A percentile compares a stretch with the other conserved stretches of the same genome.
Conservation (phyloP, 53 echinoderm and acorn worm genomes). For the Holothuria leucospilota region DNA sequence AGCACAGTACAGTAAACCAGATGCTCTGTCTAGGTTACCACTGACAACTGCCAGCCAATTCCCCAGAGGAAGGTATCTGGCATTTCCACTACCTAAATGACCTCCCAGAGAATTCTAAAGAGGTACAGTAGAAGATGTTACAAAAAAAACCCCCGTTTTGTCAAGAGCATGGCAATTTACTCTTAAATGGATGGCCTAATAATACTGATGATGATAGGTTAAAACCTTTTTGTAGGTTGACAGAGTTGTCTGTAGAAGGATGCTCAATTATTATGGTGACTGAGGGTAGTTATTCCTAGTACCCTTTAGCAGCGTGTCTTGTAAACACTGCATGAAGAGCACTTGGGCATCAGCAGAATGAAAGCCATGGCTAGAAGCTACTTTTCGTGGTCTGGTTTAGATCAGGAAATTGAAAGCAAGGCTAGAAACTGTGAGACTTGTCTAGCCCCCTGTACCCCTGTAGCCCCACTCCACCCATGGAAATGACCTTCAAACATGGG, state of each 20-base stretch:
- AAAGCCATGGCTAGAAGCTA: conserved; percentile 39
- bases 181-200: conserved; percentile 59
- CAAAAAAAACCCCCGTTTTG: conserved; percentile 53
- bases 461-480: background rate
- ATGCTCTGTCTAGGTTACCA: conserved; percentile 55
- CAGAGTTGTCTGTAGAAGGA: conserved; percentile 48
- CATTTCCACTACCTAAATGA: conserved; percentile 49
- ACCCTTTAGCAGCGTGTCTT: background rate
- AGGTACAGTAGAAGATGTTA: conserved; percentile 48
- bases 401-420: background rate
- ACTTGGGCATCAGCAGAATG: too few relatives aligned
- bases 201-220: too few relatives aligned
- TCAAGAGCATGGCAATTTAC: conserved; percentile 44
- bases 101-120: conserved; percentile 53
- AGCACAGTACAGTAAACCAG: conserved; percentile 48
- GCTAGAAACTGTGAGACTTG: conserved; percentile 16
- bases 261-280: conserved; percentile 55
- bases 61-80: conserved; percentile 21
- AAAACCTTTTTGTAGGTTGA: too few relatives aligned
- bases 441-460: background rate
- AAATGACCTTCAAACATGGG: too few relatives aligned
- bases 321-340: conserved; percentile 6
- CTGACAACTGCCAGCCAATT: conserved; percentile 20
- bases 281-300: too few relatives aligned
- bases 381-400: conserved; percentile 54